Conservation (phyloP, 1,140 invertebrate genomes). For the Diorhabda carinulata region DNA sequence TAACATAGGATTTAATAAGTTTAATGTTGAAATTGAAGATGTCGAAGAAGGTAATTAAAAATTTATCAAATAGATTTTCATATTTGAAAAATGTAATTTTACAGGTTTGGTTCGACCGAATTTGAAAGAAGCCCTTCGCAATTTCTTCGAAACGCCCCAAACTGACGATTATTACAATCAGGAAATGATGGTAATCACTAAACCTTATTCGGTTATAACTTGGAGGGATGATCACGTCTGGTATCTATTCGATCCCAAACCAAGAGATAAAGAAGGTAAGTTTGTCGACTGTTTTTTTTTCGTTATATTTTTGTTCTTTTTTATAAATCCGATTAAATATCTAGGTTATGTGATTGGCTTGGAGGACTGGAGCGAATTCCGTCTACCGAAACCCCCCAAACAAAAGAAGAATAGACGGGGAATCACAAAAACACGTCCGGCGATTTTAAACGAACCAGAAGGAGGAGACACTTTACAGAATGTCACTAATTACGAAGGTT, state of each 20-base stretch:
- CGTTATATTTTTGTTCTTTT: background rate
- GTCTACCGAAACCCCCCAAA: constrained; percentile 16
- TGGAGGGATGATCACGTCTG: constrained; percentile 38
- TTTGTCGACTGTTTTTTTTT: no score
- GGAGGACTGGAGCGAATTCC: constrained; percentile 25
- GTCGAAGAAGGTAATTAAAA: constrained; percentile 27
- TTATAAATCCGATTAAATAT: background rate
- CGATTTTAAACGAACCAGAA: constrained; percentile 11
- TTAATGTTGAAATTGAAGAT: constrained; percentile 31
- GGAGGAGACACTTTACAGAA: constrained; percentile 4
- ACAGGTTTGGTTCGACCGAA: constrained; percentile 33
- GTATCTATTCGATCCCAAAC: constrained; percentile 44
- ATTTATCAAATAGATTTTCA: background rate
- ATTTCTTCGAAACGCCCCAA: constrained; percentile 17
- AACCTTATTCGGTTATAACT: constrained; percentile 33
- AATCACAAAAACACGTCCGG: background rate
- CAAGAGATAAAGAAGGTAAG: constrained; percentile 37
- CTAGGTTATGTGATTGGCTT: constrained; percentile 21
- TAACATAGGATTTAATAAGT: constrained; percentile 41
- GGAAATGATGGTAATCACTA: constrained; percentile 34
- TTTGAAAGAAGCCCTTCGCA: constrained; percentile 23
- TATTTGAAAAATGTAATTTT: constrained; percentile 6
- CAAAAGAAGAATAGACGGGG: constrained; percentile 8
- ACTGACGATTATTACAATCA: constrained; percentile 29
- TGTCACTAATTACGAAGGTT: background rate